Conservation (phyloP, 2,113 vertebrate genomes). For the Naja naja region DNA sequence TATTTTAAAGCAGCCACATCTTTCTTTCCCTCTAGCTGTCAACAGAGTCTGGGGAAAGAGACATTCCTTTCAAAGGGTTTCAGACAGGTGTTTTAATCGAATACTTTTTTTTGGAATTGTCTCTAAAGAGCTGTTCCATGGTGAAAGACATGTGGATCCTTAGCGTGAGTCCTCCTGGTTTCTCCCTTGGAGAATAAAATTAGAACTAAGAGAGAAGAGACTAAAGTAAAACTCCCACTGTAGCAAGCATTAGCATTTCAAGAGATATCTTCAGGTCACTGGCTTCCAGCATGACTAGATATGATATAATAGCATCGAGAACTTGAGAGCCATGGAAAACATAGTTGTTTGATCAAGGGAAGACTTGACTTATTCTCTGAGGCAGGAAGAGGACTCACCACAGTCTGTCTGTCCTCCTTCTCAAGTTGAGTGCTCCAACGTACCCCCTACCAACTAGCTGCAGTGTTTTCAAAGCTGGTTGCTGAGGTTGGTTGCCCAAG, state of each 20-base stretch:
- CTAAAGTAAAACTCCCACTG: not conserved
- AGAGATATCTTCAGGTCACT: not conserved
- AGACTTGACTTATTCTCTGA: not conserved
- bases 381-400: not conserved
- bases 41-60: not conserved
- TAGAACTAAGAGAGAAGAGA: not conserved
- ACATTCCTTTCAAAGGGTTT: not conserved
- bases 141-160: not conserved
- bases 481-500: not conserved
- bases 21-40: not conserved
- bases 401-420: not conserved
- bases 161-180: not conserved
- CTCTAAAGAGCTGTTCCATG: not conserved
- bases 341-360: not conserved
- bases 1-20: not conserved
- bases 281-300: not conserved
- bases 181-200: not conserved
- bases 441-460: not conserved
- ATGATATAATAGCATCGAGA: not conserved
- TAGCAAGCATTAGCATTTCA: not conserved
- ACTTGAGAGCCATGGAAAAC: not conserved
- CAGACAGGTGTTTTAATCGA: not conserved
- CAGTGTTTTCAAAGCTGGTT: not conserved
- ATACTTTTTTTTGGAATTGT: not conserved
- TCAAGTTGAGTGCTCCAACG: not conserved